Evolutionary conservation across 2,797 vertebrate species (phyloP), one percentile per base, ranked within the genome.

Genomic region (Cyclura pinguis): DNA sequence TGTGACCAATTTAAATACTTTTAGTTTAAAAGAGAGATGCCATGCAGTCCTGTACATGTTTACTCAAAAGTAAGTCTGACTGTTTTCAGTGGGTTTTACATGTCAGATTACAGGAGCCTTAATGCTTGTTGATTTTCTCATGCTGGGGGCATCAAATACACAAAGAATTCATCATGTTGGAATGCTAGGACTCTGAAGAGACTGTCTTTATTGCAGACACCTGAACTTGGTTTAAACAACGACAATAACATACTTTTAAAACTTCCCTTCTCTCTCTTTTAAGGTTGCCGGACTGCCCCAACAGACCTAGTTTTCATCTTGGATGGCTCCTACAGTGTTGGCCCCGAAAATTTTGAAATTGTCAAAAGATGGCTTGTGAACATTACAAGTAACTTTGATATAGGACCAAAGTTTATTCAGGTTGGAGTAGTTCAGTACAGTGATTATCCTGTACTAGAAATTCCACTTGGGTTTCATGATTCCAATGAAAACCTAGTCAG

Each of bases 381-480:
- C 95, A 99, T 99, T 96, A 99, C 99, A 81, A 98, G 97, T 92
- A 98, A 98, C 96, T 99, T 99, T 97, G 98, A 99, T 92, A 99
- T 99, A 87, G 99, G 99, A 80, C 98, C 98, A 59, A 99, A 98
- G 94, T 99, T 99, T 95, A 99, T 98, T 94, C 98, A 99, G 95
- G 98, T 99, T 82, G 99, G 99, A 89, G 98, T 99, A 24, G 98
- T 99, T 86, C 99, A 99, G 94, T 99, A 99, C 92, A 99, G 99
- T 1, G 99, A 99, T 93, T 97, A 98, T 87, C 98, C 99, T 6
- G 93, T 98, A 87, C 97, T 99, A 97, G 98, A 99, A 95, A 99
- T 99, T 94, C 98, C 99, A 1, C 97, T 99, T 0, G 99, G 98
- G 94, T 98, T 97, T 92, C 97, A 98, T 92, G 95, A 93, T 82